Percentiles rank a stretch among this genome's conserved stretches.
These are phyloP conservation scores for Sigmodon hispidus DNA, from an alignment of 2,113 vertebrate genomes.

Conservation along the genomic window DNA sequence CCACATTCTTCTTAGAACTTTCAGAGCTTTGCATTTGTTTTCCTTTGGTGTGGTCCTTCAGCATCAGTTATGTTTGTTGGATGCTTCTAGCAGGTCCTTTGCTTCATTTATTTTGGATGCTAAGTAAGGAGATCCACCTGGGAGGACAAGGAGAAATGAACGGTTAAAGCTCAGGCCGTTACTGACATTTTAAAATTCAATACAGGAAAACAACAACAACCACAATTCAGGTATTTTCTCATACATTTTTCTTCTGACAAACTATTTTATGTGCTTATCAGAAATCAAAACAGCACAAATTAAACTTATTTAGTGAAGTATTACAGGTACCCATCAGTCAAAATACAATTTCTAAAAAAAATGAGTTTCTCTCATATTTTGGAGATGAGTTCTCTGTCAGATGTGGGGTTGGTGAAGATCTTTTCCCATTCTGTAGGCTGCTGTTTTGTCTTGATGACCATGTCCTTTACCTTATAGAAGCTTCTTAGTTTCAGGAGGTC, in stretches of 20 bases:
- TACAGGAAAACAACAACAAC: slow-evolving; percentile 23
- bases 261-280: slow-evolving; percentile 46
- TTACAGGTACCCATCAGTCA: slow-evolving; percentile 61
- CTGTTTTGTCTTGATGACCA: not conserved
- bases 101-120: slow-evolving; percentile 93
- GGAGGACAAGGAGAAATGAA: slow-evolving; percentile 74
- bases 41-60: rapidly evolving
- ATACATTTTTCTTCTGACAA: slow-evolving; percentile 35
- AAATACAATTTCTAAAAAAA: slow-evolving; percentile 62
- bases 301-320: slow-evolving; percentile 67
- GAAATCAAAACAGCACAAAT: slow-evolving; percentile 56
- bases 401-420: not conserved
- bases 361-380: not conserved
- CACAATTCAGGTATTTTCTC: slow-evolving; percentile 62
- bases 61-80: slow-evolving; percentile 86
- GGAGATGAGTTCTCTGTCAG: not conserved
- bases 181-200: slow-evolving; percentile 34
- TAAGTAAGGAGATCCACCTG: slow-evolving; percentile 92
- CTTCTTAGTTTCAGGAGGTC: not conserved
- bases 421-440: not conserved
- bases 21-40: not conserved
- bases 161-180: slow-evolving; percentile 54
- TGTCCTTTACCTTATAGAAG: not conserved
- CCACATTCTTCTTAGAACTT: slow-evolving; percentile 14
- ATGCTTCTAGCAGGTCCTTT: slow-evolving; percentile 90